A percentile compares a stretch with the other conserved stretches of the same genome.
Conservation (phyloP, 2,113 vertebrate species). For the Chionodraco myersi region DNA sequence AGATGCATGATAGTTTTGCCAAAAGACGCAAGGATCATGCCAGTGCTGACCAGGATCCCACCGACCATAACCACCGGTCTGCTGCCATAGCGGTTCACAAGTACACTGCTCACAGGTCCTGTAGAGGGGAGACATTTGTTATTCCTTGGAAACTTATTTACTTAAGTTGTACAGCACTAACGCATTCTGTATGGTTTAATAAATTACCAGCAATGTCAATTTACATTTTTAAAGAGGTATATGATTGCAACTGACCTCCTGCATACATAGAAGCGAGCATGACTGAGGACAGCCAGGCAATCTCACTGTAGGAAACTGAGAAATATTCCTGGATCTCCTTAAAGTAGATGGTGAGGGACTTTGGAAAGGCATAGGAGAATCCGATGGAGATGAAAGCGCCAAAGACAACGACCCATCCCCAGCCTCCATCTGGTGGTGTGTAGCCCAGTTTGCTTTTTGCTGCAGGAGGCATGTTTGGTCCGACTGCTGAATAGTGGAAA, state of each 20-base stretch:
- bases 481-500: constrained; percentile 35
- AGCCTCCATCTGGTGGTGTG: constrained; percentile 85
- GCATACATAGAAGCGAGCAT: constrained; percentile 87
- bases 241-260: constrained; percentile 79
- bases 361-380: constrained; percentile 89
- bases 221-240: neutral
- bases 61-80: constrained; percentile 87
- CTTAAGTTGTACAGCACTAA: neutral
- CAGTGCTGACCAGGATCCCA: constrained; percentile 81
- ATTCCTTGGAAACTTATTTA: neutral
- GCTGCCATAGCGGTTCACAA: constrained; percentile 87
- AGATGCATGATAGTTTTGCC: constrained; percentile 86
- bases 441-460: constrained; percentile 69
- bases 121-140: constrained; percentile 20
- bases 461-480: constrained; percentile 74
- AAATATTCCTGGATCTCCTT: constrained; percentile 92
- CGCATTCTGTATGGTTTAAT: neutral
- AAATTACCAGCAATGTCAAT: neutral
- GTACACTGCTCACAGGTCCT: constrained; percentile 87
- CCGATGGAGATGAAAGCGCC: constrained; percentile 86
- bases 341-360: constrained; percentile 88
- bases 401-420: constrained; percentile 85
- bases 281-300: constrained; percentile 87
- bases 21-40: constrained; percentile 85
- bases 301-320: constrained; percentile 86